Evolutionary conservation across 2,888 invertebrate genomes (phyloP).

Genomic region (Eupeodes luniger): DNA sequence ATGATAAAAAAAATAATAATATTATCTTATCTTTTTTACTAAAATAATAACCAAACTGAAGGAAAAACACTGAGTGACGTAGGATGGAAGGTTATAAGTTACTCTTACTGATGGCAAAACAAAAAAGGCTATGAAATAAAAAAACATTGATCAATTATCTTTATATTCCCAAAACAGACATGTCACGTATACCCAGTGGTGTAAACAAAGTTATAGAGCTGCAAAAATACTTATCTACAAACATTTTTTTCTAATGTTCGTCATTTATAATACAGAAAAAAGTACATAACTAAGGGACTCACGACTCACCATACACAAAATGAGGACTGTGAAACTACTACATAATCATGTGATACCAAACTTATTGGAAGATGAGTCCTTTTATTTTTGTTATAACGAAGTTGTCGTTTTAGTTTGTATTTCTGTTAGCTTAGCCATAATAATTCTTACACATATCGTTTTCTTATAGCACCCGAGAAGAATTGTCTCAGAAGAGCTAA

Average conservation of each 20-base stretch:
- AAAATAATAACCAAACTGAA: slow-evolving; percentile 1
- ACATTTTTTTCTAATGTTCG: slow-evolving; percentile 52
- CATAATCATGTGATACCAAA: slow-evolving; percentile 20
- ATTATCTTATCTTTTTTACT: not conserved
- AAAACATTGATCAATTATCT: slow-evolving; percentile 17
- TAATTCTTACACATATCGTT: slow-evolving; percentile 15
- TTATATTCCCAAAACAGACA: slow-evolving; percentile 15
- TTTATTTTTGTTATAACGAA: not conserved
- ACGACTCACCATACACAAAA: not conserved
- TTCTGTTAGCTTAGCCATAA: not conserved
- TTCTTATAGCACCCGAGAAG: slow-evolving; percentile 19
- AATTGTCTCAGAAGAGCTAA: slow-evolving; percentile 48
- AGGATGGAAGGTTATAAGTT: not conserved
- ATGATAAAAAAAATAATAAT: too few species aligned
- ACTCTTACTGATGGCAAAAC: not conserved
- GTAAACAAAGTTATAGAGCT: slow-evolving; percentile 48
- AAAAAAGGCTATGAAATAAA: slow-evolving; percentile 8
- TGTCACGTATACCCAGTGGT: slow-evolving; percentile 27
- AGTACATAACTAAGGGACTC: slow-evolving; percentile 51
- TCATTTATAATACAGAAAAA: slow-evolving; percentile 40
- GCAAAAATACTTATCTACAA: slow-evolving; percentile 57
- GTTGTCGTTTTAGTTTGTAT: slow-evolving; percentile 1
- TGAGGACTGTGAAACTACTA: slow-evolving; percentile 7
- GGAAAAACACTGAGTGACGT: not conserved
- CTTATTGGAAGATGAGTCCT: not conserved